Evolutionary conservation across 2,888 invertebrate species (phyloP).

Genomic region (Habroteleia sp.): DNA sequence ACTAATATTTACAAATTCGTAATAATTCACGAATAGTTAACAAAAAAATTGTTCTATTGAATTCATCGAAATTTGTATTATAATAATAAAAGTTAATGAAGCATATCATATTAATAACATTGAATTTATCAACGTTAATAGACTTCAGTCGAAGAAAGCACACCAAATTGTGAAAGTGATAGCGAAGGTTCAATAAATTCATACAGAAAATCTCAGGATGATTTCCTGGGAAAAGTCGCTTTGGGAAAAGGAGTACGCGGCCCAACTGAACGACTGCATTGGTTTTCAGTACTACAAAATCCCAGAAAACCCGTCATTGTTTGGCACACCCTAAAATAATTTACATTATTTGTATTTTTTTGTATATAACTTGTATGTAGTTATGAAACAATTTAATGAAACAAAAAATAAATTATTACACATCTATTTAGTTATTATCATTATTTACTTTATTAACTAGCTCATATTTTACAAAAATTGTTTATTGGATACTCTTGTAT

Average conservation of each 20-base stretch:
- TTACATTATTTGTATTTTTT: conserved; percentile 12
- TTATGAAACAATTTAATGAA: conserved; percentile 10
- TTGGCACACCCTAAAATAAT: conserved; percentile 78
- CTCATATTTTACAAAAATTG: too few species aligned
- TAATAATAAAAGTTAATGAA: too few species aligned
- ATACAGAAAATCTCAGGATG: conserved; percentile 70
- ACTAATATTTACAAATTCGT: too few species aligned
- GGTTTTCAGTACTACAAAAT: conserved; percentile 79
- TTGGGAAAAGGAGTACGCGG: conserved; percentile 79
- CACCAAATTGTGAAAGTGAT: conserved; percentile 71
- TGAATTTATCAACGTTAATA: too few species aligned
- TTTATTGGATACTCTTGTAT: too few species aligned
- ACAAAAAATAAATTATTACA: conserved; percentile 29
- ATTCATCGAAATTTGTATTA: too few species aligned
- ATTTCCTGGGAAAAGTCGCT: conserved; percentile 78
- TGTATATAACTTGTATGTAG: conserved; percentile 43
- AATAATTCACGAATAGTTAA: too few species aligned
- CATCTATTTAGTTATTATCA: neutral
- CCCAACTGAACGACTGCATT: conserved; percentile 76
- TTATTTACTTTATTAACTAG: conserved; percentile 25
- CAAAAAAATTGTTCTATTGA: too few species aligned
- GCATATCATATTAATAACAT: too few species aligned
- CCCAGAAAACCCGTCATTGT: conserved; percentile 79
- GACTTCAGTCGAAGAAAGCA: conserved; percentile 57
- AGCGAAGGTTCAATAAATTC: conserved; percentile 77